These are phyloP conservation scores for Tinamus major DNA, from an alignment of 2,797 vertebrate species.

Conservation along the genomic window DNA sequence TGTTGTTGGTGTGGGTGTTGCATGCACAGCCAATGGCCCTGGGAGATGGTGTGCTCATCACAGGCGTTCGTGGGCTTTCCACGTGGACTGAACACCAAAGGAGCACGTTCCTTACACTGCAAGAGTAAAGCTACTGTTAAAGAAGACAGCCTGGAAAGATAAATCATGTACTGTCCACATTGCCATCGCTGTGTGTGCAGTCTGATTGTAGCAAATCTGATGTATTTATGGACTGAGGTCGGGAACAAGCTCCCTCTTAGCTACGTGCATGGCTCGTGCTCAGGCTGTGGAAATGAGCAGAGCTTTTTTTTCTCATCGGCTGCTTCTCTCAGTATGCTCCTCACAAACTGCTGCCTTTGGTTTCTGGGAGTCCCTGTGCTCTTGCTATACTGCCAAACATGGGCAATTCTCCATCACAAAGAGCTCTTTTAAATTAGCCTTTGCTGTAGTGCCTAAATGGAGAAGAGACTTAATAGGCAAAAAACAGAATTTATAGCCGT, in stretches of 20 bases:
- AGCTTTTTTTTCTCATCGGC: not conserved
- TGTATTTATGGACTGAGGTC: not conserved
- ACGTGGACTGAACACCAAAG: not conserved
- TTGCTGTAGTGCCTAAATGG: not conserved
- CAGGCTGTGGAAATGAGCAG: not conserved
- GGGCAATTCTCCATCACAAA: not conserved
- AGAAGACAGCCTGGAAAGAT: not conserved
- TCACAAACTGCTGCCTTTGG: not conserved
- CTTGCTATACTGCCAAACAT: not conserved
- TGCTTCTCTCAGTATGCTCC: not conserved
- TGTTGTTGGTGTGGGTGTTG: accelerated
- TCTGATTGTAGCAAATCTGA: not conserved
- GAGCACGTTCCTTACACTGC: accelerated
- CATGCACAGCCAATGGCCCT: not conserved
- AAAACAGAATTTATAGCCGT: not conserved
- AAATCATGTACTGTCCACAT: not conserved
- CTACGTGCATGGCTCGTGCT: not conserved
- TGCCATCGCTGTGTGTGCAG: not conserved
- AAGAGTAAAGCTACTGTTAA: not conserved
- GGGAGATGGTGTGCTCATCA: not conserved
- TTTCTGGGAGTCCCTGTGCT: not conserved
- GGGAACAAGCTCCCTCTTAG: not conserved
- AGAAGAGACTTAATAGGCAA: not conserved
- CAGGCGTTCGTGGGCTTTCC: not conserved
- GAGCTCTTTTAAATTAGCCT: not conserved